Conservation (phyloP, 2,113 vertebrate species). For the Mesocricetus auratus region DNA sequence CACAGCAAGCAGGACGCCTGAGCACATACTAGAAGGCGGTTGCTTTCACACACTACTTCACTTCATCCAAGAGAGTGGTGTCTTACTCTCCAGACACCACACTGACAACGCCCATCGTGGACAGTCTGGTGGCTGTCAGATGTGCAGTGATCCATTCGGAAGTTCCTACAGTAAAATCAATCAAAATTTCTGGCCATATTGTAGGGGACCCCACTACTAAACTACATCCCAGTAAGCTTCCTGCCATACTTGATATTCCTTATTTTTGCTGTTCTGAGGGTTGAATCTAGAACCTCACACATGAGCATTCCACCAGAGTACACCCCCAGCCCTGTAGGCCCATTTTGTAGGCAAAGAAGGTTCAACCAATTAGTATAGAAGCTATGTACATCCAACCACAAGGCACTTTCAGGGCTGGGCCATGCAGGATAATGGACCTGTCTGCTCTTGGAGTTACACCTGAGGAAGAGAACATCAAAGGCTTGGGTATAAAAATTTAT, state of each 20-base stretch:
- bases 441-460: constrained; percentile 44
- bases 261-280: neutral
- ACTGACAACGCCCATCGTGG: neutral
- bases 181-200: neutral
- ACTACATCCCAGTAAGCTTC: too few relatives aligned
- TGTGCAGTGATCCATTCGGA: neutral
- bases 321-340: neutral
- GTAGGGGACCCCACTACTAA: neutral
- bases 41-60: neutral
- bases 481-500: constrained; percentile 90
- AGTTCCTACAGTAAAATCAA: too few relatives aligned
- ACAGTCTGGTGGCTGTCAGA: neutral
- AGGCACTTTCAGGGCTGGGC: neutral
- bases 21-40: neutral
- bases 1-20: neutral
- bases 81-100: neutral
- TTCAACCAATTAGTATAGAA: neutral
- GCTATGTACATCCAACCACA: neutral
- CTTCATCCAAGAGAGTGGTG: neutral
- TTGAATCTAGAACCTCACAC: neutral
- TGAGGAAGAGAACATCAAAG: constrained; percentile 38
- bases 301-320: neutral
- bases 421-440: neutral
- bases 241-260: neutral
- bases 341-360: constrained; percentile 10